Base-by-base conservation (phyloP, 1,140 invertebrate genomes). In the Augochlora pura region DNA sequence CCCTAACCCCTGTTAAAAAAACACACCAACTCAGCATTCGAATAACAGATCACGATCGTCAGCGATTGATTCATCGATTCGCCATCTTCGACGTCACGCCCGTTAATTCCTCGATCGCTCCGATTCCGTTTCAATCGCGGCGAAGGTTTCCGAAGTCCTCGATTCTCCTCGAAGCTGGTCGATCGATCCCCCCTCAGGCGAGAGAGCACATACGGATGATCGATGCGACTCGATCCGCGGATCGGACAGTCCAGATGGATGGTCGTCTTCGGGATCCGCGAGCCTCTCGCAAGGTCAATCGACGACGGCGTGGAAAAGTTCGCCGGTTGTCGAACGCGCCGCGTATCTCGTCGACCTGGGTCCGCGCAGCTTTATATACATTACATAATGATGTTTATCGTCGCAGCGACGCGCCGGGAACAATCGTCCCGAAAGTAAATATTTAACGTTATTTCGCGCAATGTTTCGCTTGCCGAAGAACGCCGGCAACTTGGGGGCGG, bases 381-480 rank as follows among this genome's bases (percentile, higher is more conserved):
- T 93, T 93, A 93, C 91, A 91, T 93, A 93, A 93, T 92, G 91
- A 93, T 93, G 91, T 92, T 93, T 92, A 93, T 93, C 90, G 89
- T 91, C 88, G 88, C 82, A 87, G 86, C 89, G 84, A 81, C 87
- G 86, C 89, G 84, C 80, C 87, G 86, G 89, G 91, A 92, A 93
- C 91, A 93, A 92, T 93, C 89, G 90, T 90, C 89, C 81, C 89
- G 77, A 88, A 88, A 87, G 91, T 91, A 93, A 93, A 93, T 93
- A 93, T 93, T 93, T 93, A 93, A 93, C 91, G 89, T 93, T 93
- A 93, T 93, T 93, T 93, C 91, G 91, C 90, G 91, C 91, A 92
- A 92, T 93, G 91, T 91, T 92, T 91, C 91, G 89, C 84, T 86
- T 86, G 84, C 80, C 78, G 72, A 83, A 87, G 85, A 83, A 79